These are phyloP conservation scores for Larimichthys polyactis DNA, from an alignment of 2,113 vertebrate species.

Conservation along the genomic window DNA sequence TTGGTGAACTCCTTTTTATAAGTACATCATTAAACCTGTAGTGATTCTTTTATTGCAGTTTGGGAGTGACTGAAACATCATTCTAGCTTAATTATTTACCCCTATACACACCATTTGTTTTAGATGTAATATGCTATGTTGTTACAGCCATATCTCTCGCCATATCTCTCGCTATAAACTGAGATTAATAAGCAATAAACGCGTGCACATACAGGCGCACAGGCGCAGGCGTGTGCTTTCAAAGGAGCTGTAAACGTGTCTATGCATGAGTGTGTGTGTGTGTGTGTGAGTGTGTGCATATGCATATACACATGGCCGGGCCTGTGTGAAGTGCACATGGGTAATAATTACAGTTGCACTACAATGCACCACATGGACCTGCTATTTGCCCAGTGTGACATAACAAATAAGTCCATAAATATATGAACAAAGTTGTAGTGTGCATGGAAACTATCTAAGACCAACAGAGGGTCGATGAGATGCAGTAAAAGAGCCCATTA, in stretches of 20 bases:
- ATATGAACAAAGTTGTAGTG: neutral
- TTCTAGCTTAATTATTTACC: constrained; percentile 64
- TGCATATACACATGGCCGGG: too few relatives aligned
- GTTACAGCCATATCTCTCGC: constrained; percentile 39
- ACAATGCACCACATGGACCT: neutral
- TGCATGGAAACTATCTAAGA: neutral
- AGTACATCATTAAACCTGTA: constrained; percentile 23
- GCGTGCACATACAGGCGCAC: neutral
- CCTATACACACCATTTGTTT: constrained; percentile 47
- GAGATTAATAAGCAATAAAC: constrained; percentile 50
- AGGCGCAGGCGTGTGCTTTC: neutral
- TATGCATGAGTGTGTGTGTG: neutral
- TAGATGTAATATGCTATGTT: constrained; percentile 31
- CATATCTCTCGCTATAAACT: constrained; percentile 50
- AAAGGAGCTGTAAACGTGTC: constrained; percentile 1
- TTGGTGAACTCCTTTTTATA: constrained; percentile 49
- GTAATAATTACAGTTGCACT: neutral
- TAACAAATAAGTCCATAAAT: neutral
- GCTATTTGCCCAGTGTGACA: neutral
- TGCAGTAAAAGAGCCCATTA: too few relatives aligned
- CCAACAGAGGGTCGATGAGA: neutral
- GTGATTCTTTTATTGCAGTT: constrained; percentile 60
- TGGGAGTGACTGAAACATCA: constrained; percentile 39
- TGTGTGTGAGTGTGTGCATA: neutral
- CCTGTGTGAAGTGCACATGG: neutral